These are phyloP conservation scores for Liolophura sinensis DNA, from an alignment of 1,140 invertebrate genomes.

Conservation along the genomic window DNA sequence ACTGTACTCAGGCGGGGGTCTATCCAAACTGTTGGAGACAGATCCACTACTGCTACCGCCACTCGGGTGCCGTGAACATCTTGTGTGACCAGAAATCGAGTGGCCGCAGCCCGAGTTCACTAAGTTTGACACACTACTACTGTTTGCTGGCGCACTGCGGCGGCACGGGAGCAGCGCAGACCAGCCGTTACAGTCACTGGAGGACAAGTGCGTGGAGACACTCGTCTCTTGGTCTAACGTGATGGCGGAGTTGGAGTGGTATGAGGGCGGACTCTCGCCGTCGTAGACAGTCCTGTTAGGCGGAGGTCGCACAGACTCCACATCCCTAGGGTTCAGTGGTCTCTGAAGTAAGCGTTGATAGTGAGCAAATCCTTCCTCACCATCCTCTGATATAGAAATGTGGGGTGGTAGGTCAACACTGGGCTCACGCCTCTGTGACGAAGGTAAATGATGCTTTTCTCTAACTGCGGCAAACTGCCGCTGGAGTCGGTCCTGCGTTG, in stretches of 20 bases:
- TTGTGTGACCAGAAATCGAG: too few species aligned
- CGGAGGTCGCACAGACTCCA: constrained; percentile 71
- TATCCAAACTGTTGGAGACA: too few species aligned
- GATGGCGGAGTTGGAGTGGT: constrained; percentile 57
- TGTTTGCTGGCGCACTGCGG: too few species aligned
- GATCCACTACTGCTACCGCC: too few species aligned
- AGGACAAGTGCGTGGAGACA: too few species aligned
- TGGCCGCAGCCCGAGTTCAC: too few species aligned
- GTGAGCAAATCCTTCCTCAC: constrained; percentile 69
- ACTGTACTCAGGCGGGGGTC: too few species aligned
- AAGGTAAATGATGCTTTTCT: constrained; percentile 64
- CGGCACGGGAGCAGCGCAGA: too few species aligned
- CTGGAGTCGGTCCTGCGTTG: constrained; percentile 30
- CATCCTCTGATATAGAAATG: constrained; percentile 69
- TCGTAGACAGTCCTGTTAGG: constrained; percentile 74
- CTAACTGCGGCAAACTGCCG: constrained; percentile 54
- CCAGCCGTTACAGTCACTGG: too few species aligned
- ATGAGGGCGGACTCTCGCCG: constrained; percentile 69
- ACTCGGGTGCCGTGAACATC: too few species aligned
- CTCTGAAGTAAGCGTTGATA: constrained; percentile 65
- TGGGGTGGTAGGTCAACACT: constrained; percentile 70
- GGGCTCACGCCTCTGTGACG: constrained; percentile 67
- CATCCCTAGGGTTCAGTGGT: constrained; percentile 71
- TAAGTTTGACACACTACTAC: too few species aligned
- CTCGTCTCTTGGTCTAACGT: too few species aligned